Evolutionary conservation across 2,797 vertebrate species (phyloP), one percentile per base, ranked within the genome.

Genomic region (Argentina silus): DNA sequence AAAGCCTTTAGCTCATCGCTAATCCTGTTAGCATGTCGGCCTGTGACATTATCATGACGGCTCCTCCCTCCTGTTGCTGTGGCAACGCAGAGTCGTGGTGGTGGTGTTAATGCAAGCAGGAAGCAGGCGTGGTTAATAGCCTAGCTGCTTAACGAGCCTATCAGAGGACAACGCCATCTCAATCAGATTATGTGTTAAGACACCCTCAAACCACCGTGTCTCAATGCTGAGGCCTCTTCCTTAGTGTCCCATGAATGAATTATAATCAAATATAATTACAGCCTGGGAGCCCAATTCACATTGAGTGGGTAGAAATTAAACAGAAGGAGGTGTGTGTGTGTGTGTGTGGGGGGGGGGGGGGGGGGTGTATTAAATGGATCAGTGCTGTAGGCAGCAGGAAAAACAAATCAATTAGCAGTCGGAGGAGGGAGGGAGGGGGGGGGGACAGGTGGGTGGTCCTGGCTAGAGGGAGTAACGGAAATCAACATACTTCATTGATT

Each of bases 401-500:
- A 84, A 88, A 87, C 86, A 72, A 70, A 81, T 63, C 83, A 91
- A 87, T 90, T 88, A 67, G 72, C 44, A 14, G 45, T 57, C 7
- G 53, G 10, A 43, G 60, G 14, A 50, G 74, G 75, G 71, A 59
- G 69, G 65, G 68, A 1, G 10, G 19, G 6, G 3, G 10, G 36
- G 21, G 36, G 60, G 43, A 51, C 45, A 67, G 74, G 78, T 23
- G 36, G 17, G 15, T n/a, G 44, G 71, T 91, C 90, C 89, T 88
- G 90, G 59, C 74, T 93, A 91, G 68, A 88, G 92, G 96, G 94
- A 95, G 94, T 95, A 95, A 85, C 93, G 59, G 94, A 95, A 96
- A 96, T 95, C 93, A 95, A 99, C 98, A 99, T 99, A 99, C 98
- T 96, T 99, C 95, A 95, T 98, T 98, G 95, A 99, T 97, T 96